Conservation (phyloP, 2,113 vertebrate genomes). For the Naja naja region DNA sequence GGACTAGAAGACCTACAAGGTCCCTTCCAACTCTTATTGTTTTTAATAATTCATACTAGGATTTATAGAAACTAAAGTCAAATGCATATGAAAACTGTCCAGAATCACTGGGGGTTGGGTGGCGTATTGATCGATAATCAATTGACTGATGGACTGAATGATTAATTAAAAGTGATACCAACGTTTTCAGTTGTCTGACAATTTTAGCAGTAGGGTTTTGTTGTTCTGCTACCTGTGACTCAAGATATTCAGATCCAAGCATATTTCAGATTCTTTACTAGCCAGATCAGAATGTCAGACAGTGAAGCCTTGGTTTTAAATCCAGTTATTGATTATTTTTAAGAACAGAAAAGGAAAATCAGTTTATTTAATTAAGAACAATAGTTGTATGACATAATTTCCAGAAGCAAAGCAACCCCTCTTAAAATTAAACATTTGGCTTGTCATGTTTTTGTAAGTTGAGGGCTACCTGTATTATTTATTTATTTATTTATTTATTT, state of each 20-base stretch:
- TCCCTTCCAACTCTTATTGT: no score
- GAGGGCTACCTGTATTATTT: no score
- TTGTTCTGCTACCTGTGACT: background rate
- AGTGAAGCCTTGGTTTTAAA: background rate
- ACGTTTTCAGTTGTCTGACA: background rate
- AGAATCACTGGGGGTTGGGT: background rate
- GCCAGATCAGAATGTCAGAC: background rate
- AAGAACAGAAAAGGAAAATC: no score
- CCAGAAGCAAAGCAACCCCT: background rate
- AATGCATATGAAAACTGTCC: background rate
- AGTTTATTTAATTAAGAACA: background rate
- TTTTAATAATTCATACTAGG: background rate
- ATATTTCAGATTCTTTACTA: background rate
- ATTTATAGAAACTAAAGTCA: background rate
- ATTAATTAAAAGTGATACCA: background rate
- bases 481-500: no score
- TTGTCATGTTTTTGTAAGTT: background rate
- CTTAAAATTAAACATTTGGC: background rate
- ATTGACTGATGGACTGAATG: background rate
- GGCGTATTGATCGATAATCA: background rate
- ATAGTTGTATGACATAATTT: background rate
- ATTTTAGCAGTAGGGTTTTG: background rate
- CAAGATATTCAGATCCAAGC: background rate
- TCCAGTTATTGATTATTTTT: background rate
- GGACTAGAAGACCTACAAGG: no score